A percentile compares a stretch with the other conserved stretches of the same genome.
Evolutionary conservation across 2,888 invertebrate species (phyloP).

Genomic region (Nebria brevicollis): DNA sequence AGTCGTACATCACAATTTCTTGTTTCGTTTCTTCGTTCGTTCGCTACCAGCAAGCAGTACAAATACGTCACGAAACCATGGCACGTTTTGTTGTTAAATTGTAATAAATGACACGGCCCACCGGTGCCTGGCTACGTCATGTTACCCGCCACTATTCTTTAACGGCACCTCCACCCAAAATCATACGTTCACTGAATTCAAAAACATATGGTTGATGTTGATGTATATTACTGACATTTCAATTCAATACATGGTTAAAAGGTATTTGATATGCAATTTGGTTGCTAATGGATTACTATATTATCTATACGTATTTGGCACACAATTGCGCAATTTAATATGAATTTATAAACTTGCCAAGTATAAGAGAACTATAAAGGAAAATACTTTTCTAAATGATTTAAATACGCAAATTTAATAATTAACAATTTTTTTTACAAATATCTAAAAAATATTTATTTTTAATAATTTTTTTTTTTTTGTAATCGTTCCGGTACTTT

Average conservation of each 20-base stretch:
- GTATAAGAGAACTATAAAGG: too few relatives aligned
- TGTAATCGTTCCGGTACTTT: too few relatives aligned
- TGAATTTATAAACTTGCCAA: too few relatives aligned
- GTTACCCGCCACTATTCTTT: neutral
- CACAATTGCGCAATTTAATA: too few relatives aligned
- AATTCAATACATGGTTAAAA: neutral
- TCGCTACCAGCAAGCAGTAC: neutral
- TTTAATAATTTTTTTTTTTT: too few relatives aligned
- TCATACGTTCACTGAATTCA: neutral
- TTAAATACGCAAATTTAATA: too few relatives aligned
- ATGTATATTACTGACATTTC: neutral
- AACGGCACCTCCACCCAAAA: neutral
- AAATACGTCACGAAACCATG: neutral
- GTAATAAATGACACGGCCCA: conserved; percentile 1
- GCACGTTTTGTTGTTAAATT: conserved; percentile 1
- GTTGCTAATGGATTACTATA: too few relatives aligned
- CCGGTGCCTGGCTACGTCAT: neutral
- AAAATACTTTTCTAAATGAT: too few relatives aligned
- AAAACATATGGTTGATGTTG: neutral
- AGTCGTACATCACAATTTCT: conserved; percentile 1
- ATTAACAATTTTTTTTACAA: too few relatives aligned
- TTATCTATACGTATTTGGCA: too few relatives aligned
- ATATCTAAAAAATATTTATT: too few relatives aligned
- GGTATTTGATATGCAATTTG: neutral
- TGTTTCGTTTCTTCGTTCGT: neutral